Base-by-base conservation (phyloP, 2,888 invertebrate species). In the Amblyjoppa fuscipennis region DNA sequence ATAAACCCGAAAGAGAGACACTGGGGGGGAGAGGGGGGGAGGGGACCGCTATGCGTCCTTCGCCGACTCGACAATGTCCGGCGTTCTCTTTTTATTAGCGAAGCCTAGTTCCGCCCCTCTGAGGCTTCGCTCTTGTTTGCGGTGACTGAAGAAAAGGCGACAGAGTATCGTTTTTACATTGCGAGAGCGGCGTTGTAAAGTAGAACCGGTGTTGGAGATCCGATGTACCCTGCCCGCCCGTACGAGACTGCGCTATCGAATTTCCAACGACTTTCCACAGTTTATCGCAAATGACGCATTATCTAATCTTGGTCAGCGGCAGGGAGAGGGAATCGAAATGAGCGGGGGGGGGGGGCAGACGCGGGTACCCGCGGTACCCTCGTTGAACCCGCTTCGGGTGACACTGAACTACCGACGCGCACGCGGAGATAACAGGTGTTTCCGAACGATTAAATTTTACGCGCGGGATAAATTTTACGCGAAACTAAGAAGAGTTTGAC, bases 221-320 rank as follows among this genome's bases (percentile, higher is more conserved):
- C 28, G 28, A 59, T 13, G 45, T 59, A 59, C 59, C 28, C 25
- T 28, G 11, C 11, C 59, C 28, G 28, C 0, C 2, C 11, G 13
- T 11, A 59, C 59, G 59, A 28, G 59, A 59, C 28, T 11, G 25
- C 20, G 28, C 11, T 59, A 59, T 59, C 59, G 16, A 61, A 61
- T 74, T 49, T 41, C 74, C 11, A 11, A 56, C 74, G 61, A 49
- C 64, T 49, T 64, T 64, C 45, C 74, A 45, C 74, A 45, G 45
- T 49, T 74, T 75, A 49, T 75, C 74, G 11, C 74, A 61, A 75
- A 49, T 45, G 61, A 75, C 61, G 25, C 45, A 20, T 75, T 75
- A 75, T 75, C 74, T 75, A 64, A 75, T 75, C 74, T 61, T 49
- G 7, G 64, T 28, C 25, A 51, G 11, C 2, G 20, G 25, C 25